Conservation (phyloP, 2,797 vertebrate species). For the Trachurus trachurus region DNA sequence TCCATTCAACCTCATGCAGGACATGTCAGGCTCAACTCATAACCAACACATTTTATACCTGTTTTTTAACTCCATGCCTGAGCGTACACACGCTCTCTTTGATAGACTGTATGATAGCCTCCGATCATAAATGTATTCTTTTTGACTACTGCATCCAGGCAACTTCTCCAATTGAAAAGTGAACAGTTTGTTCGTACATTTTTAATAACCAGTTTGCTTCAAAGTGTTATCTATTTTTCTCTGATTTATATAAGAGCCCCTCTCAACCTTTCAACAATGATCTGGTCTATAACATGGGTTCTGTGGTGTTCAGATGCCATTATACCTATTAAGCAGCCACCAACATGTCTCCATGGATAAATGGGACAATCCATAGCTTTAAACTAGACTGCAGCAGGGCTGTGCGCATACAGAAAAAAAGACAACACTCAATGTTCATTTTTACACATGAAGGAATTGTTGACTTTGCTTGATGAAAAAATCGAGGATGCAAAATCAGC, state of each 20-base stretch:
- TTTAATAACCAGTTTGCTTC: background rate
- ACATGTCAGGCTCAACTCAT: background rate
- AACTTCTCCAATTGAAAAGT: background rate
- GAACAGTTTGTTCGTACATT: background rate
- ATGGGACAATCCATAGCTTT: background rate
- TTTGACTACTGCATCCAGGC: background rate
- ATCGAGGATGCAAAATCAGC: background rate
- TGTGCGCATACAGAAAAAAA: background rate
- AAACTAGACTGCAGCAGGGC: background rate
- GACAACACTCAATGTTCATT: background rate
- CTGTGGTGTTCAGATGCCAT: background rate
- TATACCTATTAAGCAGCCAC: background rate
- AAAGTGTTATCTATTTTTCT: background rate
- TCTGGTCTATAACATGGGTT: background rate
- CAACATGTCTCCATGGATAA: background rate
- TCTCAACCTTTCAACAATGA: background rate
- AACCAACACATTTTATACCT: background rate
- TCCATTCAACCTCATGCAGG: too few relatives aligned
- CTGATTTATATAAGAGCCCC: too few relatives aligned
- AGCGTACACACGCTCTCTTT: background rate
- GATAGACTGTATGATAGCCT: background rate
- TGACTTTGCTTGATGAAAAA: background rate
- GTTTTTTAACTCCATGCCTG: background rate
- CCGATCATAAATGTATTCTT: background rate
- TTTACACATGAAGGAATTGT: background rate